Evolutionary conservation across 2,888 invertebrate species (phyloP), one percentile per base, ranked within the genome.

Genomic region (Noctuana brunneofusca): DNA sequence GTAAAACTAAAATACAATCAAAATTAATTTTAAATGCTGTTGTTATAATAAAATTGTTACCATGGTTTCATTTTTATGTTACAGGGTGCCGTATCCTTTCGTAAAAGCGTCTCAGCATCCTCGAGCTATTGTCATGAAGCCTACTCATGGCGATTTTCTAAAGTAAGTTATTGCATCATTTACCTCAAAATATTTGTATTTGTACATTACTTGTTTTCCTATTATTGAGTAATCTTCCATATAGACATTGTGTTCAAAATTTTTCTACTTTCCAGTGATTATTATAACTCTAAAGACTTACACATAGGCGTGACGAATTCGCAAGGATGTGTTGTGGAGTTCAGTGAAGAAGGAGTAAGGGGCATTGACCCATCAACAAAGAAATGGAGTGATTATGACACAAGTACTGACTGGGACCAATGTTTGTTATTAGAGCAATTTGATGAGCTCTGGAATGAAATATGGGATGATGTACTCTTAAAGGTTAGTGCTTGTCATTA

Each of bases 251-350:
- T 54, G 65, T 65, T 58, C 49, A 18, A 11, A 14, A 50, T 49
- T 65, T 38, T 30, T 27, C 66, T 69, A 64, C 55, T 66, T 92
- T 93, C 50, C 89, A 97, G 96, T 84, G 95, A 96, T 85, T 97
- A 97, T 84, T 94, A 94, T 80, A 95, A 96, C 81, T 94, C 95
- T 52, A 95, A 95, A 81, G 96, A 97, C 89, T 93, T 98, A 68
- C 98, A 98, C 86, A 97, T 98, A 82, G 98, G 97, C 63, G 94
- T 98, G 68, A 97, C 97, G 59, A 95, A 96, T 76, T 97, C 97
- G 8, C 91, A 91, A 65, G 96, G 97, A 38, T 92, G 92, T 74
- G 95, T 97, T 56, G 95, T 96, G 65, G 97, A 98, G 88, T 98
- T 96, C 81, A 97, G 97, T 89, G 94, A 93, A 73, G 92, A 94